Conservation (phyloP, 2,888 invertebrate genomes). For the Scaptomyza tumidula region DNA sequence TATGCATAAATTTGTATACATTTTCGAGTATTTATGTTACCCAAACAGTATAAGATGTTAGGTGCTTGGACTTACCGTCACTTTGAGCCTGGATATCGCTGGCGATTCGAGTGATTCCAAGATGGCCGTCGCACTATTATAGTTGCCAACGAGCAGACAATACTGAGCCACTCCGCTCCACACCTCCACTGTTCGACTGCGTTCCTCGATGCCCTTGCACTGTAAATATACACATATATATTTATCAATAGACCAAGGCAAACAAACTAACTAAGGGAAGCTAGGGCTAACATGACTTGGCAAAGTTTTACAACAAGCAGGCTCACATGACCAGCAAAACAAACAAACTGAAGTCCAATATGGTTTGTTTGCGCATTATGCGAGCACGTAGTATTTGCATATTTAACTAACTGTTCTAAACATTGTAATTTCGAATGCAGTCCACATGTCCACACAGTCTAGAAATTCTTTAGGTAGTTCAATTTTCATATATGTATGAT, state of each 20-base stretch:
- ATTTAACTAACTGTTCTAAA: constrained; percentile 40
- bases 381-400: constrained; percentile 28
- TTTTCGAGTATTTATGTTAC: neutral
- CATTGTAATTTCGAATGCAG: constrained; percentile 32
- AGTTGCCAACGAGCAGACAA: constrained; percentile 84
- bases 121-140: constrained; percentile 84
- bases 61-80: constrained; percentile 80
- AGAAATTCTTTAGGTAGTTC: constrained; percentile 18
- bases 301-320: too few relatives aligned
- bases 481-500: too few relatives aligned
- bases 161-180: constrained; percentile 85
- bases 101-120: constrained; percentile 84
- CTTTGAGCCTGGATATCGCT: constrained; percentile 83
- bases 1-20: neutral
- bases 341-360: neutral
- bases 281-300: neutral
- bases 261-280: constrained; percentile 13
- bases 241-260: neutral
- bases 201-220: constrained; percentile 83
- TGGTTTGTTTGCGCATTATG: neutral
- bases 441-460: constrained; percentile 21
- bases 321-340: constrained; percentile 9
- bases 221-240: constrained; percentile 29
- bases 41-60: neutral
- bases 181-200: constrained; percentile 83